These are phyloP conservation scores for Cactoblastis cactorum DNA, from an alignment of 2,888 invertebrate genomes.

Conservation along the genomic window DNA sequence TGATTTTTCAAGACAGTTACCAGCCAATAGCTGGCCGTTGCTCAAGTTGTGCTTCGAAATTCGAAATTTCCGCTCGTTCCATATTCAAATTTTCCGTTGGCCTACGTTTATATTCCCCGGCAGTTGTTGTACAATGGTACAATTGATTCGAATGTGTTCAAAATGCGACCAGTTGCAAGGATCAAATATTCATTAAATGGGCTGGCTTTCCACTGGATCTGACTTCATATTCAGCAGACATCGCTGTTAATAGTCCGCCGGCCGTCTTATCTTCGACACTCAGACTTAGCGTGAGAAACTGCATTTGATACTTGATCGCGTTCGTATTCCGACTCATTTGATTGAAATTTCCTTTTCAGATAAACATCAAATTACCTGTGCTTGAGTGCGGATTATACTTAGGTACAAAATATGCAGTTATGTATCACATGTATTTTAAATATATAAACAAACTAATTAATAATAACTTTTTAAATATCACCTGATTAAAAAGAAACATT, in stretches of 20 bases:
- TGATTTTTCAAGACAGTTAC: no score
- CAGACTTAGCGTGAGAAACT: slow-evolving; percentile 41
- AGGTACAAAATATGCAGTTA: no score
- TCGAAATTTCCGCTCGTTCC: slow-evolving; percentile 12
- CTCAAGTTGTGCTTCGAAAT: background rate
- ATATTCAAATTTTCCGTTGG: slow-evolving; percentile 20
- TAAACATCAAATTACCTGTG: no score
- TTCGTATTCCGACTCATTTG: slow-evolving; percentile 13
- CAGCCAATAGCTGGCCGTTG: background rate
- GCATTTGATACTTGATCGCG: slow-evolving; percentile 43
- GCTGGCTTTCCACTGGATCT: slow-evolving; percentile 40
- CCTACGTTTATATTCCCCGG: slow-evolving; percentile 29
- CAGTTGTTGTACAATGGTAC: slow-evolving; percentile 31
- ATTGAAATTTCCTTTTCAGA: background rate
- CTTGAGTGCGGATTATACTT: no score
- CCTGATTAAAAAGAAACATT: no score
- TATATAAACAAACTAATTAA: no score
- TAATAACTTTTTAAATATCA: no score
- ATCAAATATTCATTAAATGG: slow-evolving; percentile 70
- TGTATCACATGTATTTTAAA: no score
- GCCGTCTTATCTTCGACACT: slow-evolving; percentile 61
- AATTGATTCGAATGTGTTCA: slow-evolving; percentile 59
- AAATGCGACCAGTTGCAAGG: slow-evolving; percentile 45
- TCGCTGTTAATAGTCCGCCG: slow-evolving; percentile 65
- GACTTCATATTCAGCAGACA: slow-evolving; percentile 64